Evolutionary conservation across 2,888 invertebrate genomes (phyloP), one percentile per base, ranked within the genome.

Genomic region (Xestia sexstrigata): DNA sequence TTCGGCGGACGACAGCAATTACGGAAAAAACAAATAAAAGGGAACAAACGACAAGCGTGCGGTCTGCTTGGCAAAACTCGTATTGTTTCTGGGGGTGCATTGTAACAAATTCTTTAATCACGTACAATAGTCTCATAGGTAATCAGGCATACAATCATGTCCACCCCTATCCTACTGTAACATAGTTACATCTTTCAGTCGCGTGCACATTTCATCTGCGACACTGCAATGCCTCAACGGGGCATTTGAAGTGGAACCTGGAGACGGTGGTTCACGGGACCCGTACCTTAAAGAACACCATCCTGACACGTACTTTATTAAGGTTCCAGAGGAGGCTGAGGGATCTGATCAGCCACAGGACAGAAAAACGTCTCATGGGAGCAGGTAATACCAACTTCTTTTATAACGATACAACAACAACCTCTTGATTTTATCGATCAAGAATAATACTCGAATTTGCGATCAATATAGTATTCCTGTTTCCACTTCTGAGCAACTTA

Each of bases 141-240:
- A 20, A 15, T 42, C 1, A 49, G 1, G 7, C n/a, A 9, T 11
- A 62, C 60, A 39, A 39, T 68, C 9, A 52, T 17, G 13, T 6
- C 9, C 6, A 45, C 1, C 1, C 30, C 17, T 42, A 26, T 17
- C 26, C 11, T 23, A 17, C 13, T 52, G n/a, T 20, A 42, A 20
- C n/a, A 15, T 2, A 62, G 30, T 30, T n/a, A 35, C 13, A 52
- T 66, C 20, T 85, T 86, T 13, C 75, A 99, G 99, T 17, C 98
- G 99, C 74, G 99, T 99, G 7, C 99, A 99, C 94, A 99, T 99
- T 91, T 99, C 99, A 0, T 98, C 98, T 88, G 98, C 99, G 11
- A 99, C 99, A 0, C 95, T 98, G 42, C 97, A 98, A 78, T 99
- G 98, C 91, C 96, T 99, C 80, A 98, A 98, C 89, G 98, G 98